Evolutionary conservation across 1,140 invertebrate genomes (phyloP).

Genomic region (Tetramorium simillimum): DNA sequence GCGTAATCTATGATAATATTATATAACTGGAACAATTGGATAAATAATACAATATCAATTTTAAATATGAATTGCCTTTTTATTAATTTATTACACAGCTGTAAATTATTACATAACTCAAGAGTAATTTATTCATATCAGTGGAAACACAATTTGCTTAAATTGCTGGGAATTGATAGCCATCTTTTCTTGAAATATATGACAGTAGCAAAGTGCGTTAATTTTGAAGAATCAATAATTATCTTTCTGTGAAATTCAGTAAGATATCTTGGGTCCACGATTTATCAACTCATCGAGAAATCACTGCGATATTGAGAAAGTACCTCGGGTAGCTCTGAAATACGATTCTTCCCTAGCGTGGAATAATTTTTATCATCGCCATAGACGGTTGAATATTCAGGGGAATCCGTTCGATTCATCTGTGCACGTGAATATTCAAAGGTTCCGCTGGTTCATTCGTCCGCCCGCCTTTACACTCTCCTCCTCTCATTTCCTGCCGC

Average conservation of each 20-base stretch:
- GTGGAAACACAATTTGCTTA: not conserved
- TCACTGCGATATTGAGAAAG: conserved; percentile 50
- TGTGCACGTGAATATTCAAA: conserved; percentile 76
- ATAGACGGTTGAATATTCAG: conserved; percentile 73
- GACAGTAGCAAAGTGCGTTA: not conserved
- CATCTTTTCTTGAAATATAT: not conserved
- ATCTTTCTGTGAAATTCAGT: conserved; percentile 21
- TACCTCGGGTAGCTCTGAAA: conserved; percentile 59
- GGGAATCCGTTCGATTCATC: conserved; percentile 74
- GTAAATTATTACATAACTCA: not conserved
- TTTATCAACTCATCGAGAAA: conserved; percentile 63
- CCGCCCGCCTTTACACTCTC: conserved; percentile 60
- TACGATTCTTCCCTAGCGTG: conserved; percentile 40
- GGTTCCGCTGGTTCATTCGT: conserved; percentile 67
- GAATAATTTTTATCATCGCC: conserved; percentile 73
- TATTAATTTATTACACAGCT: not conserved
- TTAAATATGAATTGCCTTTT: not conserved
- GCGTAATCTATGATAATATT: not conserved
- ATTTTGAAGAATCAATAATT: conserved; percentile 33
- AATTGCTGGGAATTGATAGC: not conserved
- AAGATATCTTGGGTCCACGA: not conserved
- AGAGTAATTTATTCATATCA: conserved; percentile 2
- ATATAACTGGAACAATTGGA: not conserved
- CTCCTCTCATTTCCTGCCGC: conserved; percentile 61
- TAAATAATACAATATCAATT: not conserved